Conservation (phyloP, 2,888 invertebrate genomes). For the Tiliacea aurago region DNA sequence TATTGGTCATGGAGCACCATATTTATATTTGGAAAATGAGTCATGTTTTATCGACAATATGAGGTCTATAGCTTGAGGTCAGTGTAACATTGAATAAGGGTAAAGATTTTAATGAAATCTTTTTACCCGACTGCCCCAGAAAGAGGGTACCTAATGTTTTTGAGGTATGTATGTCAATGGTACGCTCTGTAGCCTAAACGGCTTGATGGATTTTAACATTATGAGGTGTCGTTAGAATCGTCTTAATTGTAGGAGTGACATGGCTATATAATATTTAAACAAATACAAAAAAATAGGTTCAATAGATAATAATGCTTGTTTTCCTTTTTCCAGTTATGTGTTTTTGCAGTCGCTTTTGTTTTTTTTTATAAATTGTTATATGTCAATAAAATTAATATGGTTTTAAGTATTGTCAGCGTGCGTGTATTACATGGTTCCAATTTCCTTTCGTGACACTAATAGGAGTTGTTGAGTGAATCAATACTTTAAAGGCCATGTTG, state of each 20-base stretch:
- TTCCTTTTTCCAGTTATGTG: too few species aligned
- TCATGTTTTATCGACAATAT: constrained; percentile 12
- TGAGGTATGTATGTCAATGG: too few species aligned
- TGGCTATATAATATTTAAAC: too few species aligned
- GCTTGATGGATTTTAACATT: too few species aligned
- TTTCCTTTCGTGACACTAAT: constrained; percentile 54
- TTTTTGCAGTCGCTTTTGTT: neutral
- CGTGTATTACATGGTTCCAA: constrained; percentile 30
- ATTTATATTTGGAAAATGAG: constrained; percentile 28
- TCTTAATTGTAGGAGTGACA: too few species aligned
- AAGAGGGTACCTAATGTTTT: too few species aligned
- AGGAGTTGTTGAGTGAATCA: constrained; percentile 43
- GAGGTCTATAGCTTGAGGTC: constrained; percentile 20
- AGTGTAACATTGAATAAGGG: constrained; percentile 26
- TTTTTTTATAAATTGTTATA: constrained; percentile 6
- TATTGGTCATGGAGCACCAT: constrained; percentile 25
- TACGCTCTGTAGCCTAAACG: too few species aligned
- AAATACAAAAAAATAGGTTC: too few species aligned
- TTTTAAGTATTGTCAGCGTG: constrained; percentile 18
- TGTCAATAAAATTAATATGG: neutral
- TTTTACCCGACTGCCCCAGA: too few species aligned
- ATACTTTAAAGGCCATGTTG: constrained; percentile 55
- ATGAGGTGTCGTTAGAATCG: too few species aligned
- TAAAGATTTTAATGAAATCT: constrained; percentile 4
- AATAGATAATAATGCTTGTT: too few species aligned